Percentiles rank a stretch among this genome's conserved stretches.
Conservation (phyloP, 2,113 vertebrate species). For the Oxygymnocypris stewartii region DNA sequence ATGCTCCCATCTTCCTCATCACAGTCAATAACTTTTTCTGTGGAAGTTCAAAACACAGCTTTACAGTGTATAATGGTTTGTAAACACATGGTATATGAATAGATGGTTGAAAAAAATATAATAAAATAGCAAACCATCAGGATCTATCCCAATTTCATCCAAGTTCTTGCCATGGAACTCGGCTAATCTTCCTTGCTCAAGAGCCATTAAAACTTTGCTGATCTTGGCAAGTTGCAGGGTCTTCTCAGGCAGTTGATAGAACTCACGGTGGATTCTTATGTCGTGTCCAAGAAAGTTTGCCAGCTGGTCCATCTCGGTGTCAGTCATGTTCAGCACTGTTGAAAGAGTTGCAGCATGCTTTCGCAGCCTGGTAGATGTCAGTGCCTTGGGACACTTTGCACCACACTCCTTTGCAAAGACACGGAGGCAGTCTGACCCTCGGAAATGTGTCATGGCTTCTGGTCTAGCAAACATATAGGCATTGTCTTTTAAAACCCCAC, state of each 20-base stretch:
- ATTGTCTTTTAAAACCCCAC: constrained; percentile 49
- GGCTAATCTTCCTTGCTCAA: constrained; percentile 3
- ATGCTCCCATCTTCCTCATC: too few species aligned
- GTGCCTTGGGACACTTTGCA: constrained; percentile 16
- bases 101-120: too few species aligned
- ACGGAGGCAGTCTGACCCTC: constrained; percentile 51
- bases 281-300: neutral
- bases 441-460: constrained; percentile 47
- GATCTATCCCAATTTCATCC: constrained; percentile 12
- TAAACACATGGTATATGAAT: too few species aligned
- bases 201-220: constrained; percentile 18
- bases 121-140: neutral
- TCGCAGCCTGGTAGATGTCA: constrained; percentile 2
- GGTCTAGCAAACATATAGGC: constrained; percentile 50
- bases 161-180: constrained; percentile 3
- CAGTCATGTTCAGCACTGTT: constrained; percentile 9
- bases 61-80: neutral
- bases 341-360: constrained; percentile 5
- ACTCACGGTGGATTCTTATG: neutral
- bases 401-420: constrained; percentile 46
- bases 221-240: constrained; percentile 15
- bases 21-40: constrained; percentile 2
- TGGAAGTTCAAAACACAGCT: neutral
- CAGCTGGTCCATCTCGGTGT: constrained; percentile 17
- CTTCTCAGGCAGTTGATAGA: neutral